Conservation (phyloP, 2,888 invertebrate species). For the Xanthorhoe designata region DNA sequence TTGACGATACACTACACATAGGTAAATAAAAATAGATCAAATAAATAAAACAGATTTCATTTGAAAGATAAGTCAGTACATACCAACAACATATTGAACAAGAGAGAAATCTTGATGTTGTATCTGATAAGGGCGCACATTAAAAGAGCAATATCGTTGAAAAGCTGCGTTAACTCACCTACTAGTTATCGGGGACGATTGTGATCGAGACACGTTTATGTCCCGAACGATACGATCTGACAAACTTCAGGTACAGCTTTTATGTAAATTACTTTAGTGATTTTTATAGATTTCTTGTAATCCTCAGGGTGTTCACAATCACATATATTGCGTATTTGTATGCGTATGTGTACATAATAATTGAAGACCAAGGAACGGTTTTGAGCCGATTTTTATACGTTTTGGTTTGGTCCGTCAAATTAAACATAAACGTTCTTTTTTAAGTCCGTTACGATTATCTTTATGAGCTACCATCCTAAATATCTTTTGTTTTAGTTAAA, state of each 20-base stretch:
- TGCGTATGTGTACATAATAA: neutral
- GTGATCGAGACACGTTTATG: constrained; percentile 24
- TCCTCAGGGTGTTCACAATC: neutral
- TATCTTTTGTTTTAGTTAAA: neutral
- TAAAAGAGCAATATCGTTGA: constrained; percentile 26
- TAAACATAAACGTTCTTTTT: no score
- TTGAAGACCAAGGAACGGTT: neutral
- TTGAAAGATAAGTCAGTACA: neutral
- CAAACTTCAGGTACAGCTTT: constrained; percentile 4
- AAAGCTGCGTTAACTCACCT: constrained; percentile 12
- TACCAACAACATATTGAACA: neutral
- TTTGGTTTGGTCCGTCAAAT: no score
- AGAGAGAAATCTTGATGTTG: constrained; percentile 3
- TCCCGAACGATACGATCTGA: constrained; percentile 19
- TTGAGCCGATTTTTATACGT: neutral
- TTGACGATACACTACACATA: no score
- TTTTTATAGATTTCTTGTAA: constrained; percentile 3
- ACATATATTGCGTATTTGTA: neutral
- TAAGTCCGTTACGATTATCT: no score
- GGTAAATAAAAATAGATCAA: neutral
- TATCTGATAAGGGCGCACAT: constrained; percentile 14
- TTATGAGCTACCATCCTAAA: no score
- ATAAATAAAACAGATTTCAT: neutral
- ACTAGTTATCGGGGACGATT: constrained; percentile 22
- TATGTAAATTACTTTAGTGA: constrained; percentile 5